Conservation (phyloP, 2,113 vertebrate genomes). For the Pseudorasbora parva region DNA sequence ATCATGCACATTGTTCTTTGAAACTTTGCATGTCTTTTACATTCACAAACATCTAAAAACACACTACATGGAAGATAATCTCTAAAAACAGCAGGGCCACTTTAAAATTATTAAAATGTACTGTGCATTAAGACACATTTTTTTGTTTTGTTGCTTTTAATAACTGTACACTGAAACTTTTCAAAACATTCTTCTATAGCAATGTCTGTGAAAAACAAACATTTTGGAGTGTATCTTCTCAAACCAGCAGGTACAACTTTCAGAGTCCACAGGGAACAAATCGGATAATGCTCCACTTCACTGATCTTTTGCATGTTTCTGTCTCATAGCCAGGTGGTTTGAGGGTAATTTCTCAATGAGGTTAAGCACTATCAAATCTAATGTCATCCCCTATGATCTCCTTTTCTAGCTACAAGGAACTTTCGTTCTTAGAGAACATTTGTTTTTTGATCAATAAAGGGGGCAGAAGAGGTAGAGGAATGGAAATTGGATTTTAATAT, state of each 20-base stretch:
- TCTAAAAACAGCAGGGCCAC: too few relatives aligned
- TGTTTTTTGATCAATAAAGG: not conserved
- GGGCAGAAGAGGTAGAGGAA: too few relatives aligned
- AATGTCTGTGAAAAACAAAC: not conserved
- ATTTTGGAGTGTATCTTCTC: not conserved
- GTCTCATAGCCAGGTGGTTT: constrained; percentile 11
- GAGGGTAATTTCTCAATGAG: constrained; percentile 4
- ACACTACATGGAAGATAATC: too few relatives aligned
- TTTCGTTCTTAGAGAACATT: not conserved
- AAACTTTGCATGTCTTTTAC: too few relatives aligned
- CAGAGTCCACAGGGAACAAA: not conserved
- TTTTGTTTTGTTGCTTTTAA: not conserved
- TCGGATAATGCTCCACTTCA: not conserved
- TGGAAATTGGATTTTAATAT: not conserved
- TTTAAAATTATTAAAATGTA: not conserved
- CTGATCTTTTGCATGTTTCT: not conserved
- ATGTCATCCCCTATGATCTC: not conserved
- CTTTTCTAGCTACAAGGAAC: not conserved
- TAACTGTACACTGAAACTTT: not conserved
- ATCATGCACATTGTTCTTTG: too few relatives aligned
- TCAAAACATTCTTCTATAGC: too few relatives aligned
- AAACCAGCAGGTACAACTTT: not conserved
- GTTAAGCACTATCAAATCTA: not conserved
- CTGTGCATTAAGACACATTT: not conserved
- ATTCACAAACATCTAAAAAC: too few relatives aligned